Evolutionary conservation across 2,888 invertebrate species (phyloP).

Genomic region (Pristionchus japonicus): DNA sequence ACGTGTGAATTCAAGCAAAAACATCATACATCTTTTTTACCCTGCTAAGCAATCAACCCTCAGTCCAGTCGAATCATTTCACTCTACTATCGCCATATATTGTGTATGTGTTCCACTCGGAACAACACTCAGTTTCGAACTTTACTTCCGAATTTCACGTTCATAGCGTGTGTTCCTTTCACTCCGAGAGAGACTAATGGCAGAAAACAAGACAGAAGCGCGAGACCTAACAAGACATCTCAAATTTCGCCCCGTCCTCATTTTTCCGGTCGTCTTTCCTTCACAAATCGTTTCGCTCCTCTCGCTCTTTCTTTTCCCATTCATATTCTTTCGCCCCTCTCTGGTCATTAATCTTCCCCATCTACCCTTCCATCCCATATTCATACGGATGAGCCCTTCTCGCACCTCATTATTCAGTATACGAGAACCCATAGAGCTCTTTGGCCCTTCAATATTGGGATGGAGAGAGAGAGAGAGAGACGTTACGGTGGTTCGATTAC

Average conservation of each 20-base stretch:
- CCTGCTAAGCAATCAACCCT: too few species aligned
- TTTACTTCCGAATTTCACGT: not conserved
- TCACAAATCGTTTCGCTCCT: not conserved
- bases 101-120: too few species aligned
- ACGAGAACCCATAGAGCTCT: not conserved
- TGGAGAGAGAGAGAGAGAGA: too few species aligned
- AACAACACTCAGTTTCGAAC: too few species aligned
- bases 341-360: not conserved
- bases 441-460: too few species aligned
- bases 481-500: too few species aligned
- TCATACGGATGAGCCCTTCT: not conserved
- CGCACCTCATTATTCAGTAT: constrained; percentile 11
- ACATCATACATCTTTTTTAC: too few species aligned
- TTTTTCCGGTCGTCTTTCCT: not conserved
- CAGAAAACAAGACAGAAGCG: not conserved
- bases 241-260: constrained; percentile 2
- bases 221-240: constrained; percentile 7
- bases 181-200: not conserved
- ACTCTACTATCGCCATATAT: too few species aligned
- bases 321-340: not conserved
- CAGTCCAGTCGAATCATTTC: too few species aligned
- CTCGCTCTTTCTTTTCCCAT: not conserved
- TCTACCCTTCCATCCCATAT: not conserved
- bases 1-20: too few species aligned
- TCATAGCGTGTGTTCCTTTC: not conserved